Base-by-base conservation (phyloP, 2,888 invertebrate species). In the Eulithis prunata region DNA sequence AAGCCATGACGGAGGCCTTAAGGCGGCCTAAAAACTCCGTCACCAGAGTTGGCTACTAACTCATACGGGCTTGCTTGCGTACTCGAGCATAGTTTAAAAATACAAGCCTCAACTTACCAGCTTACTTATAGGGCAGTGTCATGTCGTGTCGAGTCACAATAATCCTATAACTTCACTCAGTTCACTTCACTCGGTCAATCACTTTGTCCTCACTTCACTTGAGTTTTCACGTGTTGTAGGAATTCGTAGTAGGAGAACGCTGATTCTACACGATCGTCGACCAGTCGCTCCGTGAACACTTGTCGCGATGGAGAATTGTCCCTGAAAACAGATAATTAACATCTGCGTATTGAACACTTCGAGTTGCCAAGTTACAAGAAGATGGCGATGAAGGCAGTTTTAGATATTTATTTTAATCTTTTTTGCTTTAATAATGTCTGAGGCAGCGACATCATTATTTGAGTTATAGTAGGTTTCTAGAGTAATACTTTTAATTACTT, bases 201-300 rank as follows among this genome's bases (percentile, higher is more conserved):
- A 62, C 62, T 76, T 82, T 83, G 80, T 21, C 21, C 21, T 94
- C 96, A 98, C 95, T 98, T 98, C 90, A 98, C 95, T 94, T 97
- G 97, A 79, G 95, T 95, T 90, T 97, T 97, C 78, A 98, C 94
- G 93, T 99, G 98, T 91, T 99, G 99, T 87, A 99, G 94, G 94
- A 99, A 99, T 95, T 99, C 99, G 90, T 98, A 97, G 94, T 99
- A 99, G 75, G 98, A 98, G 92, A 98, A 96, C 61, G 98, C 96
- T 64, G 97, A 97, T 87, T 99, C 99, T 71, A 97, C 96, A 80
- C 99, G 94, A 91, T 99, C 99, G 88, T 99, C 99, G 56, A 99
- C 95, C 80, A 99, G 94, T 78, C 96, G 95, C 82, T 98, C 97
- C 70, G 97, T 95, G 92, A 99, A 98, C 75, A 95, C 87, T 64